Base-by-base conservation (phyloP, 2,797 vertebrate species). In the Hydrolagus colliei region DNA sequence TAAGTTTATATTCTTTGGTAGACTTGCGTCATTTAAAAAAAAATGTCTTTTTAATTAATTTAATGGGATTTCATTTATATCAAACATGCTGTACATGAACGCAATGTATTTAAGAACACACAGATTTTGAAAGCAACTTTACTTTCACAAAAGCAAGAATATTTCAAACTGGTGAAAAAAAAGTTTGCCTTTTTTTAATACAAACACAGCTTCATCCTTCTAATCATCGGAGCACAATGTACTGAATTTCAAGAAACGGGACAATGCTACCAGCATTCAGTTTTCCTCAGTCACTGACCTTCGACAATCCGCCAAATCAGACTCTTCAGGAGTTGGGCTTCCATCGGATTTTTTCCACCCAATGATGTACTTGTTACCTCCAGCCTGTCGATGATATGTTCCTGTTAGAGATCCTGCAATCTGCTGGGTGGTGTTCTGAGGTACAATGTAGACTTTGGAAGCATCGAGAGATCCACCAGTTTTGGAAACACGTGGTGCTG, bases 391-490 rank as follows among this genome's bases (percentile, higher is more conserved):
- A 89, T 92, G 91, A 79, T 94, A 95, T 22, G 95, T 85, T 88
- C 93, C 94, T 87, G 93, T 89, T 86, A 91, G 86, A 14, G 95
- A 92, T 86, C 95, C 91, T 85, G 93, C 75, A 32, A 89, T 87
- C 87, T 92, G 92, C 0, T 91, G 93, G 68, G 88, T 87, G 27
- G 91, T 91, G 75, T 91, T 91, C 90, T 97, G 95, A 0, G 96
- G 94, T 89, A 96, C 94, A 90, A 97, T 97, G 89, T 96, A 97
- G 89, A 95, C 96, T 93, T 95, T 96, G 92, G 96, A 96, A n/a
- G 94, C 94, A 92, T 98, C 97, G 89, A 97, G 92, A 65, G 95
- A 96, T 71, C 95, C 93, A 78, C 93, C 95, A 89, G 91, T 94
- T 88, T 96, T 95, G 87, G 95, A 94, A 86, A 95, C 95, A 85